Percentiles rank a stretch among this genome's conserved stretches.
Conservation (phyloP, 2,888 invertebrate genomes). For the Polia nebulosa region DNA sequence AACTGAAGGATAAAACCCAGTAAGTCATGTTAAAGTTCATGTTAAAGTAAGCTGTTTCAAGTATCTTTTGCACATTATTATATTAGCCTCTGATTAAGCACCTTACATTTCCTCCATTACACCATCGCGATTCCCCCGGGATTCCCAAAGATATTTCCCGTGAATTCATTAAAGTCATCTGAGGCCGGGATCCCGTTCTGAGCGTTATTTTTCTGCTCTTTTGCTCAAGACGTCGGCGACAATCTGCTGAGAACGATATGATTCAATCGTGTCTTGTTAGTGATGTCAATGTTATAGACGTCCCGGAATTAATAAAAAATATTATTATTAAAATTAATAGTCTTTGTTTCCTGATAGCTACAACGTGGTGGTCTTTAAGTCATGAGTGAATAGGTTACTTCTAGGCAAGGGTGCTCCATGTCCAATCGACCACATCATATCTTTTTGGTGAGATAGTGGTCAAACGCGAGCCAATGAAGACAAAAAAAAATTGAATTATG, state of each 20-base stretch:
- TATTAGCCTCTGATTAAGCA: slow-evolving; percentile 28
- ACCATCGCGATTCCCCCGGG: slow-evolving; percentile 7
- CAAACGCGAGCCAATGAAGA: too few species aligned
- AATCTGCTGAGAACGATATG: slow-evolving; percentile 72
- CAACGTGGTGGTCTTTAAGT: too few species aligned
- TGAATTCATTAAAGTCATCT: slow-evolving; percentile 63
- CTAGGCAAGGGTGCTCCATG: too few species aligned
- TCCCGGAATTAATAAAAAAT: slow-evolving; percentile 54
- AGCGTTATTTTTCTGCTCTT: slow-evolving; percentile 55
- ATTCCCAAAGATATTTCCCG: slow-evolving; percentile 39
- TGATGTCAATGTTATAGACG: slow-evolving; percentile 63
- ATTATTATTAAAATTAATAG: neutral
- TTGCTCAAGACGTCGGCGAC: slow-evolving; percentile 68
- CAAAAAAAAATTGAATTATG: too few species aligned
- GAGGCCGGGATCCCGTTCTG: slow-evolving; percentile 35
- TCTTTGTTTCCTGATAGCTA: too few species aligned
- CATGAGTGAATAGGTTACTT: too few species aligned
- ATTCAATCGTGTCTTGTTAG: slow-evolving; percentile 75
- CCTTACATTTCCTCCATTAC: slow-evolving; percentile 30
- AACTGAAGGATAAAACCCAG: too few species aligned
- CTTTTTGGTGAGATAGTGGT: too few species aligned
- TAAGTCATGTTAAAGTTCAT: too few species aligned
- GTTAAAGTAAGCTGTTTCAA: too few species aligned
- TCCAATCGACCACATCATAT: too few species aligned
- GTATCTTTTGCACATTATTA: too few species aligned